Percentiles rank a stretch among this genome's conserved stretches.
Conservation (phyloP, 1,140 invertebrate genomes). For the Atta texana region DNA sequence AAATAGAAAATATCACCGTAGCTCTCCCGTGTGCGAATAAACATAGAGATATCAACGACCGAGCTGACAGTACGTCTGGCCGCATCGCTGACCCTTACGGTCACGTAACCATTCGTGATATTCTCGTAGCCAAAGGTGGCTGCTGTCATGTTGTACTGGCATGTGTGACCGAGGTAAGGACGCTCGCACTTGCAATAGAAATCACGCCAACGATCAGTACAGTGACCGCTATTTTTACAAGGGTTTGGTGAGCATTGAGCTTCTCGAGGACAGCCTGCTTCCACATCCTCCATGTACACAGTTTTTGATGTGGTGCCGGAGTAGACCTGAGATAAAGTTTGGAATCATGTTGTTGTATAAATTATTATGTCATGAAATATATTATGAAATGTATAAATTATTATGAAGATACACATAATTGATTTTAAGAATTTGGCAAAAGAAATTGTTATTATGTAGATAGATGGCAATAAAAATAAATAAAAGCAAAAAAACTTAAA, state of each 20-base stretch:
- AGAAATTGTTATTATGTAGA: background rate
- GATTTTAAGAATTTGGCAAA: background rate
- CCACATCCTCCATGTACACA: slow-evolving; percentile 87
- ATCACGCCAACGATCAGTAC: slow-evolving; percentile 95
- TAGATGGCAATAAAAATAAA: background rate
- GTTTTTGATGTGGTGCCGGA: slow-evolving; percentile 78
- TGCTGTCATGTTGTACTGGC: slow-evolving; percentile 95
- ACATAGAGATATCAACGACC: slow-evolving; percentile 96
- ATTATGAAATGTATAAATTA: background rate
- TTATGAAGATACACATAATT: background rate
- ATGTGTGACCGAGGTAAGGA: slow-evolving; percentile 94
- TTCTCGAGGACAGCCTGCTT: slow-evolving; percentile 91
- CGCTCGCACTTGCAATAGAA: slow-evolving; percentile 94
- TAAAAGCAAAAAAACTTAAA: background rate
- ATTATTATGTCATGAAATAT: background rate
- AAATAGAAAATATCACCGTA: slow-evolving; percentile 96
- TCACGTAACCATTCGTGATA: slow-evolving; percentile 90
- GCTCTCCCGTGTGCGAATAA: slow-evolving; percentile 94
- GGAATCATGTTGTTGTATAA: background rate
- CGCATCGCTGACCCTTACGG: slow-evolving; percentile 89
- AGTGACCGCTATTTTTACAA: slow-evolving; percentile 94
- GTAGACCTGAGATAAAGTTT: slow-evolving; percentile 79
- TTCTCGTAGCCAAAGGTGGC: slow-evolving; percentile 96
- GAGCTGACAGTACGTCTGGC: slow-evolving; percentile 90
- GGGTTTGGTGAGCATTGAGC: slow-evolving; percentile 95